Base-by-base conservation (phyloP, 2,113 vertebrate genomes). In the Alethe castanea region DNA sequence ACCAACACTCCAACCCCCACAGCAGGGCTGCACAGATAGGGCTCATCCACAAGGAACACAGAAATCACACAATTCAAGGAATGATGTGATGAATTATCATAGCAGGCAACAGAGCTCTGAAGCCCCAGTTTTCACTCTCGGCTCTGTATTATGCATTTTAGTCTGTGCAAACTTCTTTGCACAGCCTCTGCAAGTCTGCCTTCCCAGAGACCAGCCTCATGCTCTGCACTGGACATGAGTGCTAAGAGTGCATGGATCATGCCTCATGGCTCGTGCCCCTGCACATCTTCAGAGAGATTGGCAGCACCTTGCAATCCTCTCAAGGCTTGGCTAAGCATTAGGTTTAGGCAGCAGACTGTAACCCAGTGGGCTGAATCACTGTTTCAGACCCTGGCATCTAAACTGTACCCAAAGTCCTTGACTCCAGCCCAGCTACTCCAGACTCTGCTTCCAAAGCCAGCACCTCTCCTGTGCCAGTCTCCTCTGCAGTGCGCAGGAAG, bases 261-360 rank as follows among this genome's bases (percentile, higher is more conserved):
- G 26, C 31, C 64, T 35, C 0, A 0, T 40, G 33, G 17, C 31
- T 33, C 0, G 0, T 38, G 42, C 3, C 35, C 9, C 19, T 62
- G 36, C 14, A n/a, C 0, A 0, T 57, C 36, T 81, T 52, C 33
- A 36, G 38, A 81, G 16, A 64, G 13, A 33, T 35, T 45, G 67
- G 50, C 54, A 81, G 42, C 10, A 56, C n/a, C 60, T 10, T 70
- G 50, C 11, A 62, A 33, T 29, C 35, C 14, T 86, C 71, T 71
- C 13, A 17, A 80, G 38, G 31, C 31, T 76, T 14, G 3, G 29
- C 38, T 79, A 50, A 59, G 11, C 35, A 29, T 15, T 23, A 69
- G 33, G 22, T 77, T 77, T 77, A 72, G 48, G 62, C 35, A 80
- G 38, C 62, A 70, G 17, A 25, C 18, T 90, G 36, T 31, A 86